Conservation (phyloP, 2,113 vertebrate species). For the Morphnarchus princeps region DNA sequence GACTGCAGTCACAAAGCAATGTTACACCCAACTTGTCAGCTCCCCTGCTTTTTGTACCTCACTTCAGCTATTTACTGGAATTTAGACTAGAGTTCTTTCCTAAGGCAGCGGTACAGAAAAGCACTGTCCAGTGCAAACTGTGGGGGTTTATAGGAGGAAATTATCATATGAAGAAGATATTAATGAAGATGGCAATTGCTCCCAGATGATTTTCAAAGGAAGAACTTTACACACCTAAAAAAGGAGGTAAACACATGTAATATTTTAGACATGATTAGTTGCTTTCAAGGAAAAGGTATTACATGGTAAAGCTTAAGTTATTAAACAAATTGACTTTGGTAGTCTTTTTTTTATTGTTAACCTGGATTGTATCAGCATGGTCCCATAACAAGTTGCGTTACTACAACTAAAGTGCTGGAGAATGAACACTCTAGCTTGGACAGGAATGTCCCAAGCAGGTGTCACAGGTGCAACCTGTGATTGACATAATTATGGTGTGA, state of each 20-base stretch:
- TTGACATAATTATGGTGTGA: neutral
- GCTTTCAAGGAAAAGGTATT: neutral
- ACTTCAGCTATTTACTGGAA: neutral
- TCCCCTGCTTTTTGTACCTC: neutral
- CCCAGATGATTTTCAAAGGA: neutral
- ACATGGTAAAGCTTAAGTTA: neutral
- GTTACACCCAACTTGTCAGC: neutral
- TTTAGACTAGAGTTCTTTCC: neutral
- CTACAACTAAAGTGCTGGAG: neutral
- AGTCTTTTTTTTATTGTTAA: neutral
- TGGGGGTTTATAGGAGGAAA: neutral
- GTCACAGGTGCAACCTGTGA: neutral
- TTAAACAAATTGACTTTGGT: neutral
- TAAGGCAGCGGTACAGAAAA: neutral
- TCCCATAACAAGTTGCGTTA: neutral
- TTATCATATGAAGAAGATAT: neutral
- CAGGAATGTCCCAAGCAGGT: neutral
- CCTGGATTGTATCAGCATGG: neutral
- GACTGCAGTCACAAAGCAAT: neutral
- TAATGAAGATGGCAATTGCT: neutral
- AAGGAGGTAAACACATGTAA: neutral
- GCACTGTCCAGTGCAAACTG: neutral
- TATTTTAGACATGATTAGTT: neutral
- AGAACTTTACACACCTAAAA: neutral
- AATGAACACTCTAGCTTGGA: neutral